Evolutionary conservation across 2,113 vertebrate genomes (phyloP), one percentile per base, ranked within the genome.

Genomic region (Gobius niger): DNA sequence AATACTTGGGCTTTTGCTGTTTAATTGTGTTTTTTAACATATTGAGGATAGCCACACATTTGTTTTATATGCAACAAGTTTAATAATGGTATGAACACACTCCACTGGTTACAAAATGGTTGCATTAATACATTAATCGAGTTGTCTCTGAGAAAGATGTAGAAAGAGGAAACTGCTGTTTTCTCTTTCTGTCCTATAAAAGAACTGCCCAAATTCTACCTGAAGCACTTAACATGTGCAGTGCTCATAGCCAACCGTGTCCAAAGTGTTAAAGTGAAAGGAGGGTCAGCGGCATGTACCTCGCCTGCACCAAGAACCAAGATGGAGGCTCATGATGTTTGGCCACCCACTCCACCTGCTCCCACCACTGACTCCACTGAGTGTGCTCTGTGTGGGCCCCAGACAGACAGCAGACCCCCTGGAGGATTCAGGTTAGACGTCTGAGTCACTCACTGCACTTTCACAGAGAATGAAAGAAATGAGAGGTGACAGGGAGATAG

Each of bases 351-450:
- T 47, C 47, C 9, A 2, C 12, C 7, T 14, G 24, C 56, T 16
- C 61, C 44, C 34, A 47, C 14, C 40, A 49, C 52, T 65, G 2
- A 53, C 34, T 63, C 56, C 1, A 1, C 54, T 54, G 64, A 51
- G 68, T 11, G 16, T 34, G 41, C 10, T 46, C 10, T 64, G 56
- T 74, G 67, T 72, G 73, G 47, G 68, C 44, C 74, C 69, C 46
- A 68, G 74, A 80, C 72, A 72, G 72, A 76, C 62, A 61, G 50
- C 59, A 78, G 72, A 65, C 57, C 70, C 59, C 70, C 77, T 50
- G 47, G 81, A 73, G 63, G 42, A 70, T 72, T 57, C 51, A 60
- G 65, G 59, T 75, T 53, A 82, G 63, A 70, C 44, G 67, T 76
- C 53, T 81, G 69, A 77, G 68, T 73, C 69, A 68, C 47, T 77